Base-by-base conservation (phyloP, 2,888 invertebrate genomes). In the Drosophila peninsularis region DNA sequence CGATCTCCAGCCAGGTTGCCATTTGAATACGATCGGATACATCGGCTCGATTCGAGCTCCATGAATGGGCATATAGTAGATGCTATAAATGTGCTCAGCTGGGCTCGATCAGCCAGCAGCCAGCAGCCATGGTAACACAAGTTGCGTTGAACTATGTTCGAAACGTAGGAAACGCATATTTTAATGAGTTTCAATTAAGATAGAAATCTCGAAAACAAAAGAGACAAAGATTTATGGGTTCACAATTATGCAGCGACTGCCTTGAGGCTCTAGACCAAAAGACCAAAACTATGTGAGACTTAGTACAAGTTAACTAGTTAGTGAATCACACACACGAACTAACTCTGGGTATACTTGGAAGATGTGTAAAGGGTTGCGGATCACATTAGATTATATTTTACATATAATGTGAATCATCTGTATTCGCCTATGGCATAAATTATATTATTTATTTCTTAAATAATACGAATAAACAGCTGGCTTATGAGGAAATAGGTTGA, bases 121-220 rank as follows among this genome's bases (percentile, higher is more conserved):
- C 19, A 32, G 21, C 50, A 10, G 49, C 6, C 47, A 68, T 69
- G 66, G 76, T 77, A 83, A 77, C 81, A 79, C 75, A 76, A 77
- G 79, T 83, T 73, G 66, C 62, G 74, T 60, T 74, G 24, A 34
- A 52, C 32, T 37, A 66, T 32, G 68, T 63, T 64, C 71, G 44
- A 44, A 60, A 44, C 61, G 68, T 79, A 89, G 89, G 89, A 88
- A 84, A 88, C 78, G 72, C 87, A 83, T 84, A 89, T 88, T 88
- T 88, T 86, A 86, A 88, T 88, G 85, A 89, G 82, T 78, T 77
- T 76, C 90, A 88, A 89, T 88, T 88, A 87, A 90, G 88, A 88
- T 88, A 89, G 75, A 80, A 78, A 88, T 88, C 88, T 80, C 56
- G 41, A 77, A 81, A 84, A 77, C 88, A 79, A 85, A 89, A 74